Evolutionary conservation across 2,888 invertebrate genomes (phyloP).

Genomic region (Drosophila anomelani): DNA sequence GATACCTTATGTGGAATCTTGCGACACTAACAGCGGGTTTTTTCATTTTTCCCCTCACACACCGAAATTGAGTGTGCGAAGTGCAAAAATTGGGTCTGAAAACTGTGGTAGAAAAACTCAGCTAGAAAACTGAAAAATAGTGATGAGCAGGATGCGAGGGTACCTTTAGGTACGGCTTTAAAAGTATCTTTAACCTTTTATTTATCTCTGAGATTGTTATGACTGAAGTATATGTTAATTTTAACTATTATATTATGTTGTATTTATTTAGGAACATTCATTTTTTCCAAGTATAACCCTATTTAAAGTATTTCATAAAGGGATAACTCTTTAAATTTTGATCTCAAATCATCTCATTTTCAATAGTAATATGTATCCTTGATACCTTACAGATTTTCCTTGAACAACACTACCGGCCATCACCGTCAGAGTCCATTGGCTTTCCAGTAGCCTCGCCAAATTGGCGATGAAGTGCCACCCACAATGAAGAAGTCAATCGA

Average conservation of each 20-base stretch:
- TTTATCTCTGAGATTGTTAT: too few relatives aligned
- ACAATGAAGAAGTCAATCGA: conserved; percentile 75
- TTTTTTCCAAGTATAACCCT: too few relatives aligned
- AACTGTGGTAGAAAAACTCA: conserved; percentile 10
- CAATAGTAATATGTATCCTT: too few relatives aligned
- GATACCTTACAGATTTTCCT: too few relatives aligned
- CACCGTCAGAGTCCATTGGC: conserved; percentile 52
- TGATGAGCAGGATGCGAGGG: neutral
- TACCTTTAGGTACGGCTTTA: neutral
- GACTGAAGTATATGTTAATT: too few relatives aligned
- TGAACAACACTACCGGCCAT: conserved; percentile 30
- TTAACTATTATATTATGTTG: too few relatives aligned
- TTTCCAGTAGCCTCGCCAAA: conserved; percentile 21
- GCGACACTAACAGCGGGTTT: conserved; percentile 9
- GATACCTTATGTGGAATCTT: conserved; percentile 32
- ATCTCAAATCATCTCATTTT: neutral
- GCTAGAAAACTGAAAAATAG: conserved; percentile 8
- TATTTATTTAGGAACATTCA: too few relatives aligned
- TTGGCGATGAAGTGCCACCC: conserved; percentile 50
- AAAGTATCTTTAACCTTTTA: neutral
- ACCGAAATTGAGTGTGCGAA: conserved; percentile 39
- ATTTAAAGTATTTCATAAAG: too few relatives aligned
- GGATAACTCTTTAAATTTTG: too few relatives aligned
- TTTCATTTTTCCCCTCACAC: conserved; percentile 13
- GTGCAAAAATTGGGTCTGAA: conserved; percentile 31